Percentiles rank a stretch among this genome's conserved stretches.
These are phyloP conservation scores for Hystrix brachyura DNA, from an alignment of 2,113 vertebrate genomes.

Conservation along the genomic window DNA sequence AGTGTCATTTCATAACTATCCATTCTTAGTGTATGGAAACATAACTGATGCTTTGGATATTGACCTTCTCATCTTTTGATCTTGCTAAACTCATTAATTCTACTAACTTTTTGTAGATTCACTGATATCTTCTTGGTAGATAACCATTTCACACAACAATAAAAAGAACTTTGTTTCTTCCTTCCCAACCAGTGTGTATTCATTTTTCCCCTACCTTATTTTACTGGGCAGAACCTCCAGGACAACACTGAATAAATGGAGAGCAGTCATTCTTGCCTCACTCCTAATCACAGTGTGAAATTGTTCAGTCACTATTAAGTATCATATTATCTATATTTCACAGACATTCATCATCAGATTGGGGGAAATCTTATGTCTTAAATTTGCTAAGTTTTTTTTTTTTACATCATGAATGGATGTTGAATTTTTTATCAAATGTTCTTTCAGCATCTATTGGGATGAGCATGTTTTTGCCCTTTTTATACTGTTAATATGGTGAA, in stretches of 20 bases:
- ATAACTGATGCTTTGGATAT: not conserved
- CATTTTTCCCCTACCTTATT: not conserved
- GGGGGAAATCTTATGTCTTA: not conserved
- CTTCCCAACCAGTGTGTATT: not conserved
- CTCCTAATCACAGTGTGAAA: not conserved
- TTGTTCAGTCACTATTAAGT: not conserved
- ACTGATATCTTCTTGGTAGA: not conserved
- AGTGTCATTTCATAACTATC: not conserved
- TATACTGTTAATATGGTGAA: not conserved
- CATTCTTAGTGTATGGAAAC: not conserved
- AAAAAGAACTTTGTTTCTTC: conserved; percentile 5
- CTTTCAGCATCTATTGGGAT: not conserved
- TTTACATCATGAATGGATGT: not conserved
- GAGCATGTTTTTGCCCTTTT: not conserved
- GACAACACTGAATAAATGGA: not conserved
- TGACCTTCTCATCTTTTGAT: not conserved
- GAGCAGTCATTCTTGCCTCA: not conserved
- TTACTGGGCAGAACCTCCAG: not conserved
- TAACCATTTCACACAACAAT: not conserved
- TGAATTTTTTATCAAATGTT: not conserved
- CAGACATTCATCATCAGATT: not conserved
- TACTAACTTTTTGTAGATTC: not conserved
- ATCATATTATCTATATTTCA: not conserved
- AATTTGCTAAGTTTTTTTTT: not conserved
- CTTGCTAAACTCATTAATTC: not conserved